Conservation (phyloP, 2,797 vertebrate species). For the Neopelma chrysocephalum region DNA sequence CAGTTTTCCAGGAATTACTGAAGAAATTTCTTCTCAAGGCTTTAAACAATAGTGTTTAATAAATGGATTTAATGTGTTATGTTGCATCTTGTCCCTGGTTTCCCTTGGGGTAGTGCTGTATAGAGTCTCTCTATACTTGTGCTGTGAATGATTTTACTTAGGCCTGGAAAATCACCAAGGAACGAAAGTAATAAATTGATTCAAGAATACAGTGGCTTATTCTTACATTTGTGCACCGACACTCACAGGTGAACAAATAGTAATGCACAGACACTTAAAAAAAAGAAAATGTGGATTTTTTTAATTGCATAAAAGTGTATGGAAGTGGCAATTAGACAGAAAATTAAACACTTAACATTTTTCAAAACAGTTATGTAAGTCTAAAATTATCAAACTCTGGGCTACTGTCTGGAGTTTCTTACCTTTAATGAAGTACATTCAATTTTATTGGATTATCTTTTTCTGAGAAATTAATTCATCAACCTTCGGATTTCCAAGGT, state of each 20-base stretch:
- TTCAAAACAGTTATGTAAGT: not conserved
- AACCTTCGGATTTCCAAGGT: not conserved
- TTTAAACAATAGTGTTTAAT: not conserved
- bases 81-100: rapidly evolving
- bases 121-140: not conserved
- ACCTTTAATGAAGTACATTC: not conserved
- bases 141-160: not conserved
- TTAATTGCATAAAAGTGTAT: not conserved
- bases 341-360: not conserved
- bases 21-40: not conserved
- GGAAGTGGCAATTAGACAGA: not conserved
- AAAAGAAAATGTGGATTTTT: rapidly evolving
- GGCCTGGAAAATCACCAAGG: not conserved
- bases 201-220: not conserved
- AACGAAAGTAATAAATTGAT: not conserved
- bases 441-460: not conserved
- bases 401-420: not conserved
- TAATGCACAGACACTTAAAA: not conserved
- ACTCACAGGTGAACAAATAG: not conserved
- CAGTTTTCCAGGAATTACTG: not conserved
- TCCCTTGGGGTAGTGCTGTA: not conserved
- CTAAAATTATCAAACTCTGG: not conserved
- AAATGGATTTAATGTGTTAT: not conserved
- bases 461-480: not conserved
- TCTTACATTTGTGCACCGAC: not conserved